Percentiles rank a stretch among this genome's conserved stretches.
Evolutionary conservation across 2,113 vertebrate species (phyloP).

Genomic region (Cavia porcellus): DNA sequence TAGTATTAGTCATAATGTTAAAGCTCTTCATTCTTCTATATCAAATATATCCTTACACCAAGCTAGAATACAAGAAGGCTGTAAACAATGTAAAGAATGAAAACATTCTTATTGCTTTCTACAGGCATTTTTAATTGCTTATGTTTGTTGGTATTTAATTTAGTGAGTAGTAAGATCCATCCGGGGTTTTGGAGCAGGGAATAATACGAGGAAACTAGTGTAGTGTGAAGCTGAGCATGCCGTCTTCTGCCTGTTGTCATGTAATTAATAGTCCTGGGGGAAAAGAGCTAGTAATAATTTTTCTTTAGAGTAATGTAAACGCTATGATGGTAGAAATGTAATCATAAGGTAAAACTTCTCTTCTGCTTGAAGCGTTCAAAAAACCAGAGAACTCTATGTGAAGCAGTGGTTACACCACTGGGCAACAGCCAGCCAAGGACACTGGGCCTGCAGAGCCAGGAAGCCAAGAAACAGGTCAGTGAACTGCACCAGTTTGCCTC

Average conservation of each 20-base stretch:
- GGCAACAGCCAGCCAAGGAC: neutral
- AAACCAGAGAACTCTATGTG: slow-evolving; percentile 18
- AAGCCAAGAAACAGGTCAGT: neutral
- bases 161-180: neutral
- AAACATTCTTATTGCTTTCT: slow-evolving; percentile 24
- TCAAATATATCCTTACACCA: neutral
- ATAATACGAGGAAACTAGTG: neutral
- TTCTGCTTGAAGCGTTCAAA: neutral
- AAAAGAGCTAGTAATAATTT: slow-evolving; percentile 4
- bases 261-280: slow-evolving; percentile 7
- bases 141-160: slow-evolving; percentile 42
- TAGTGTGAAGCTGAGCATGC: neutral
- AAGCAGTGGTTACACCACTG: neutral
- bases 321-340: neutral
- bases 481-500: neutral
- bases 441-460: neutral
- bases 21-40: neutral
- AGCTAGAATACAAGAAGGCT: slow-evolving; percentile 13
- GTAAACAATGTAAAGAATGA: neutral
- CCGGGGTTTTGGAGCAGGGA: neutral
- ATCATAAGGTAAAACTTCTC: neutral
- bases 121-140: neutral
- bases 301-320: neutral
- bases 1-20: neutral
- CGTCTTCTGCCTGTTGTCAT: neutral